A percentile compares a stretch with the other conserved stretches of the same genome.
Conservation (phyloP, 1,140 invertebrate genomes). For the Heliconius melpomene region DNA sequence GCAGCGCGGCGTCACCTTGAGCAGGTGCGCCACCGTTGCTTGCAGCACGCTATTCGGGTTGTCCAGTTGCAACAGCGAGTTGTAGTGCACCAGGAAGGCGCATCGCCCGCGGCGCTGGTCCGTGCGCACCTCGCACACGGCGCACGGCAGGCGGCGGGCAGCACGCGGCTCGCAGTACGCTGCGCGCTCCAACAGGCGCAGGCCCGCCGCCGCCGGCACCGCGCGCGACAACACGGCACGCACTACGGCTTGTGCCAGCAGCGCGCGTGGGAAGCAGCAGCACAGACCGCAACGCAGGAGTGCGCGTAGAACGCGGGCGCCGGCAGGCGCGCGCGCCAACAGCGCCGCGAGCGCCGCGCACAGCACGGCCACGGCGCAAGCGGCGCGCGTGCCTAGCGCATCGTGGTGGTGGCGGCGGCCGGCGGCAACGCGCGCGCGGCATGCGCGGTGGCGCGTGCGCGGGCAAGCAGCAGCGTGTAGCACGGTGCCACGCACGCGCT, state of each 20-base stretch:
- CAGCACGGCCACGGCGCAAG: slow-evolving; percentile 82
- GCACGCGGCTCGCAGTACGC: slow-evolving; percentile 82
- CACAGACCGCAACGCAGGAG: slow-evolving; percentile 83
- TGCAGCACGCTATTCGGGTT: slow-evolving; percentile 82
- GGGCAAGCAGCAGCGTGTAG: slow-evolving; percentile 81
- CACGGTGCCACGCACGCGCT: slow-evolving; percentile 82
- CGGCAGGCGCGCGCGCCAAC: slow-evolving; percentile 67
- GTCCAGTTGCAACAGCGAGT: slow-evolving; percentile 80
- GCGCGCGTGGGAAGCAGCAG: slow-evolving; percentile 83
- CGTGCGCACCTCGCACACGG: slow-evolving; percentile 67
- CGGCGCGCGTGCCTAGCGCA: slow-evolving; percentile 78
- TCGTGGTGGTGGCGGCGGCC: slow-evolving; percentile 83
- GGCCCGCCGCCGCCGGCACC: slow-evolving; percentile 56
- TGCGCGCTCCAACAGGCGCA: slow-evolving; percentile 81
- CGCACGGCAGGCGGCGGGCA: slow-evolving; percentile 64
- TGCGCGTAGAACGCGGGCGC: slow-evolving; percentile 80
- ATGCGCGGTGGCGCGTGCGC: slow-evolving; percentile 77
- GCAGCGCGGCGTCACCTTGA: slow-evolving; percentile 82
- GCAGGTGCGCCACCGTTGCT: slow-evolving; percentile 82
- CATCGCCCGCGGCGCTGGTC: slow-evolving; percentile 56
- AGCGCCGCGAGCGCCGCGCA: slow-evolving; percentile 82
- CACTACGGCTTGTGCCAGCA: slow-evolving; percentile 71
- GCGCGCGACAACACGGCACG: slow-evolving; percentile 64
- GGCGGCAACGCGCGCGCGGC: slow-evolving; percentile 63
- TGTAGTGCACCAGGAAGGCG: slow-evolving; percentile 83